These are phyloP conservation scores for Drosophila borealis DNA, from an alignment of 2,888 invertebrate species.

Conservation along the genomic window DNA sequence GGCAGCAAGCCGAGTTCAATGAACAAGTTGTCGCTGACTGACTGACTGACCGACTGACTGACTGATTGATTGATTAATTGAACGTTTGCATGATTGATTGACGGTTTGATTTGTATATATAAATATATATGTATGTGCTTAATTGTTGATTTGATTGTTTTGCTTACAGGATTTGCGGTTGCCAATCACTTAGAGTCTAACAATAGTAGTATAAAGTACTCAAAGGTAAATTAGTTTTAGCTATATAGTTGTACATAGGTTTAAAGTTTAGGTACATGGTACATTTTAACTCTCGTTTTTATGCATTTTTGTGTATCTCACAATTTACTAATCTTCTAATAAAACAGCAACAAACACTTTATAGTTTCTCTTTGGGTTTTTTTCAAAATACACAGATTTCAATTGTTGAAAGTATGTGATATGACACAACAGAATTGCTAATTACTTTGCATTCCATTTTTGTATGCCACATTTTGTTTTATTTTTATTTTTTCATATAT, in stretches of 20 bases:
- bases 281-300: slow-evolving; percentile 58
- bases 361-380: slow-evolving; percentile 15
- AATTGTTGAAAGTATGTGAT: slow-evolving; percentile 7
- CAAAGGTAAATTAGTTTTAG: slow-evolving; percentile 28
- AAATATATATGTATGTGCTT: not conserved
- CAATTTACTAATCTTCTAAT: slow-evolving; percentile 31
- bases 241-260: slow-evolving; percentile 22
- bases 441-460: slow-evolving; percentile 33
- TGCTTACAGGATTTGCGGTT: slow-evolving; percentile 1
- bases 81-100: slow-evolving; percentile 15
- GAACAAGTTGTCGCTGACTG: slow-evolving; percentile 10
- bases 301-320: slow-evolving; percentile 10
- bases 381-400: slow-evolving; percentile 28
- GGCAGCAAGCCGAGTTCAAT: slow-evolving; percentile 70
- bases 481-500: slow-evolving; percentile 1
- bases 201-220: slow-evolving; percentile 20
- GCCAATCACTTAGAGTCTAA: slow-evolving; percentile 34
- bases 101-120: slow-evolving; percentile 4
- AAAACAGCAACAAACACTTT: slow-evolving; percentile 42
- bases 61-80: slow-evolving; percentile 21
- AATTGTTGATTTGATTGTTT: slow-evolving; percentile 36
- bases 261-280: slow-evolving; percentile 59
- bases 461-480: slow-evolving; percentile 3
- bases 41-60: slow-evolving; percentile 8
- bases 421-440: slow-evolving; percentile 20